Conservation (phyloP, 2,113 vertebrate genomes). For the Myotis brandtii region DNA sequence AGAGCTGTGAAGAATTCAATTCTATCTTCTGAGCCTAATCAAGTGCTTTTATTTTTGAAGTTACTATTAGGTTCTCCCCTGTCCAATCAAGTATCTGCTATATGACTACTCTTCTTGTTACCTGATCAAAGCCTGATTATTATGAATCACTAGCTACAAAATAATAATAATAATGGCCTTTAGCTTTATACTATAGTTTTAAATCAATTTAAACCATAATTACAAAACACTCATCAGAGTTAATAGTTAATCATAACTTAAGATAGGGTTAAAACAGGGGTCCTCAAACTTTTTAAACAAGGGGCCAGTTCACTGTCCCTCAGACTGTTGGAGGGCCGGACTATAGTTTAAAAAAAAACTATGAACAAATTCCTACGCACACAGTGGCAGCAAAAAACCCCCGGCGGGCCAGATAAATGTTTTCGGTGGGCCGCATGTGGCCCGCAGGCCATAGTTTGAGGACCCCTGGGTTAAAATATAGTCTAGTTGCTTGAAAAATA, state of each 20-base stretch:
- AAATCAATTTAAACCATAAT: slow-evolving; percentile 9
- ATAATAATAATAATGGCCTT: background rate
- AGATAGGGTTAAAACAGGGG: background rate
- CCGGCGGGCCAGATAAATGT: too few species aligned
- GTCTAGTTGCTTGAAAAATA: background rate
- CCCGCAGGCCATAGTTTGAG: too few species aligned
- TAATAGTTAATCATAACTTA: background rate
- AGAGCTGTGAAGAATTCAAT: background rate
- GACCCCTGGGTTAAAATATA: slow-evolving; percentile 11
- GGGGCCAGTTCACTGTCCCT: too few species aligned
- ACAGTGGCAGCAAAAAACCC: too few species aligned
- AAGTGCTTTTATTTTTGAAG: background rate
- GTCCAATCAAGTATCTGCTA: background rate
- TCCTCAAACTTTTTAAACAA: too few species aligned
- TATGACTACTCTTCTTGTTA: background rate
- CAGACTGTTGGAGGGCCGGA: too few species aligned
- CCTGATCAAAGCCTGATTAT: background rate
- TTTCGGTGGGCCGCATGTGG: too few species aligned
- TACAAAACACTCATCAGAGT: slow-evolving; percentile 1
- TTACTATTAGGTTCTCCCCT: background rate
- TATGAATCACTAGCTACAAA: slow-evolving; percentile 7
- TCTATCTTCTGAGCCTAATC: background rate
- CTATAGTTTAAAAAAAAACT: too few species aligned
- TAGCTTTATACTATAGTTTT: slow-evolving; percentile 6
- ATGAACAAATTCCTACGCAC: too few species aligned